Conservation (phyloP, 2,797 vertebrate species). For the Gastrophryne carolinensis region DNA sequence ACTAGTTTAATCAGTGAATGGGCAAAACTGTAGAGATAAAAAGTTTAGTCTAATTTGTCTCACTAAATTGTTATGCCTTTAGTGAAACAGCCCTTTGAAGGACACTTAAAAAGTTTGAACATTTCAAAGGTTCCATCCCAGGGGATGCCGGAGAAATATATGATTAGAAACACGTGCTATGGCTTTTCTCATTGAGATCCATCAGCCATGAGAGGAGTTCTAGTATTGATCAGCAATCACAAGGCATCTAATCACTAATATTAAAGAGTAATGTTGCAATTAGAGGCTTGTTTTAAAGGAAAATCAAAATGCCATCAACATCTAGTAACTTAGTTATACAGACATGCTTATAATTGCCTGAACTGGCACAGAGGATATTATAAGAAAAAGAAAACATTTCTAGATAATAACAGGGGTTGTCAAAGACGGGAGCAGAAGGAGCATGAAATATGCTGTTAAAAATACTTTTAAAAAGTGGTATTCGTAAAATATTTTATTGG, state of each 20-base stretch:
- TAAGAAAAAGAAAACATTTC: background rate
- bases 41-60: constrained; percentile 84
- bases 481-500: no score
- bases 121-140: constrained; percentile 13
- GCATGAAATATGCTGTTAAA: no score
- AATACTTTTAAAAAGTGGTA: no score
- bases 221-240: constrained; percentile 28
- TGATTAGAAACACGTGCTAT: constrained; percentile 13
- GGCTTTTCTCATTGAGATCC: constrained; percentile 10
- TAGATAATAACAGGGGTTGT: no score
- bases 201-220: constrained; percentile 25
- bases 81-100: constrained; percentile 75
- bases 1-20: constrained; percentile 80
- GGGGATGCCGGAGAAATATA: constrained; percentile 2
- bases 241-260: constrained; percentile 21
- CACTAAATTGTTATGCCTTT: constrained; percentile 77
- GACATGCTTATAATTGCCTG: background rate
- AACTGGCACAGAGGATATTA: background rate
- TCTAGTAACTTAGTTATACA: background rate
- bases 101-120: constrained; percentile 66
- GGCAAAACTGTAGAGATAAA: constrained; percentile 80
- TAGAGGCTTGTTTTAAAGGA: constrained; percentile 3
- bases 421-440: no score
- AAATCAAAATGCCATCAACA: constrained; percentile 1
- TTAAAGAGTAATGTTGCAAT: constrained; percentile 38